Evolutionary conservation across 2,113 vertebrate genomes (phyloP).

Genomic region (Anser cygnoides): DNA sequence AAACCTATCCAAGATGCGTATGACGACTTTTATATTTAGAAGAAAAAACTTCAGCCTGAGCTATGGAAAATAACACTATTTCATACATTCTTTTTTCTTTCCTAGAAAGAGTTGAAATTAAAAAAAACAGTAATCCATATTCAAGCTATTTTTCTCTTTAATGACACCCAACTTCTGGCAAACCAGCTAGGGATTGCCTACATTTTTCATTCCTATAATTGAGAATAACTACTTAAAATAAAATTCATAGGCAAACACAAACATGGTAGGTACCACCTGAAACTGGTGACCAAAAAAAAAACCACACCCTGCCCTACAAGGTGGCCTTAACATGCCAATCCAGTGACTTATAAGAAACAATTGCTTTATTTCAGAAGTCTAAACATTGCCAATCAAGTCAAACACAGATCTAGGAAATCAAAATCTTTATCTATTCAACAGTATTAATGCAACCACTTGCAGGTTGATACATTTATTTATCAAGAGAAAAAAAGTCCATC

Average conservation of each 20-base stretch:
- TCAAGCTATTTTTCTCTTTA: background rate
- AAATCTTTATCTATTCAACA: background rate
- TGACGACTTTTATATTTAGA: background rate
- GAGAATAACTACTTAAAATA: background rate
- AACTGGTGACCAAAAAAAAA: background rate
- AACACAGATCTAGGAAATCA: rapidly evolving
- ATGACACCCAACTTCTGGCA: background rate
- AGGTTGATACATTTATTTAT: background rate
- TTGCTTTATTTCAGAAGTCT: background rate
- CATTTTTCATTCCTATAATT: background rate
- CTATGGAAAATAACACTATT: background rate
- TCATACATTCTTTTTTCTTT: background rate
- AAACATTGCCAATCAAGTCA: background rate
- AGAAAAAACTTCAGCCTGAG: background rate
- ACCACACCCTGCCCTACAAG: background rate
- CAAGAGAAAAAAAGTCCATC: background rate
- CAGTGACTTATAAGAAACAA: background rate
- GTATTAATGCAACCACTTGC: background rate
- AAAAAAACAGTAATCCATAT: background rate
- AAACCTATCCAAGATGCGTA: background rate
- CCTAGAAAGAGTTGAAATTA: background rate
- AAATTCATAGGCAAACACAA: background rate
- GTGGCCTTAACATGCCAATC: background rate
- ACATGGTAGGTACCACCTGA: background rate
- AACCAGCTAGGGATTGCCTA: background rate